phyloP scores from a whole-genome alignment of 2,113 vertebrate species.

The Ictidomys tridecemlineatus region DNA sequence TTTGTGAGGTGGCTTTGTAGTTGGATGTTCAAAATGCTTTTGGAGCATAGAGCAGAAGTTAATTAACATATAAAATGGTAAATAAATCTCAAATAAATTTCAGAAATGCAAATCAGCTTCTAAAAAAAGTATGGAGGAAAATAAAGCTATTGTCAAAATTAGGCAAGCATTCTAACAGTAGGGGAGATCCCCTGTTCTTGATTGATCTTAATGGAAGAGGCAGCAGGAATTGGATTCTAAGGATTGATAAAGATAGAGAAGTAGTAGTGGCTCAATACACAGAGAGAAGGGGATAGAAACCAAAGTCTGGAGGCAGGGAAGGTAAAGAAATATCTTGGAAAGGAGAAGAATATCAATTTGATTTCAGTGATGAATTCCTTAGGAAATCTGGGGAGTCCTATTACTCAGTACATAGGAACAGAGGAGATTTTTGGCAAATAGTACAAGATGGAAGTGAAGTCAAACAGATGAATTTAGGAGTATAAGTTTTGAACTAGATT shows the following conservation, averaged over 20 bases:
- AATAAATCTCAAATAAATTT: background rate
- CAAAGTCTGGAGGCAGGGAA: background rate
- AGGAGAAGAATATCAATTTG: background rate
- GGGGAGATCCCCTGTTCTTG: background rate
- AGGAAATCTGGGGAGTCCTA: background rate
- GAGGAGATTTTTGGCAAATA: background rate
- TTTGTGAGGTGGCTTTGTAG: background rate
- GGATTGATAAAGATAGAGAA: background rate
- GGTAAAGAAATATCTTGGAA: background rate
- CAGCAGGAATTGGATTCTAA: background rate
- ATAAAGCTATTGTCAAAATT: background rate
- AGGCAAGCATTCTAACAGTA: background rate
- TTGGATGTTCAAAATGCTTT: background rate
- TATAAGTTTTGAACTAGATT: background rate
- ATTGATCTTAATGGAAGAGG: background rate
- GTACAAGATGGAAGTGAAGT: background rate
- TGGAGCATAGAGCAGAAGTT: background rate
- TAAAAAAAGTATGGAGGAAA: background rate
- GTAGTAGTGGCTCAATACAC: background rate
- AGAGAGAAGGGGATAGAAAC: background rate
- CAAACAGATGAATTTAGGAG: background rate
- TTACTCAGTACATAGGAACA: background rate
- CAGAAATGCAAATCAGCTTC: background rate
- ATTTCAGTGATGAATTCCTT: background rate
- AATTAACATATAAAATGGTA: background rate